Conservation (phyloP, 2,797 vertebrate genomes). For the Myotis findleyi region DNA sequence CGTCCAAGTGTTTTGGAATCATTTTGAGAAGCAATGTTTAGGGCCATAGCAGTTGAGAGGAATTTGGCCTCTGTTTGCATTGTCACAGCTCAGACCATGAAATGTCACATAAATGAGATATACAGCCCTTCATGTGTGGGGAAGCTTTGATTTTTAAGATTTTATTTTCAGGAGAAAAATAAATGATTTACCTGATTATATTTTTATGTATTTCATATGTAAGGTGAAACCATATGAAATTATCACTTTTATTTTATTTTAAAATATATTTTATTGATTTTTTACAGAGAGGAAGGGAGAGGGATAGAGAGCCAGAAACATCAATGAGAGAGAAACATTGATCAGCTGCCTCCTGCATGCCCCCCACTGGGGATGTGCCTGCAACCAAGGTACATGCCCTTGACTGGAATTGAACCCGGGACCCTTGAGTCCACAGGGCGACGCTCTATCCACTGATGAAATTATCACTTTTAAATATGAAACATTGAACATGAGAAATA, state of each 20-base stretch:
- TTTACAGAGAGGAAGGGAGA: too few species aligned
- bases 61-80: background rate
- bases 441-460: too few species aligned
- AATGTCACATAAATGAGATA: background rate
- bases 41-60: background rate
- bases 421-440: too few species aligned
- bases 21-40: background rate
- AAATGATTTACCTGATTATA: background rate
- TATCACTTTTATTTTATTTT: too few species aligned
- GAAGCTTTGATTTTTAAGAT: background rate
- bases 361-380: too few species aligned
- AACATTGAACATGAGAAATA: background rate
- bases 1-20: background rate
- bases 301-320: too few species aligned
- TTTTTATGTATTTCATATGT: background rate
- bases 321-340: too few species aligned
- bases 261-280: too few species aligned
- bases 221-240: background rate
- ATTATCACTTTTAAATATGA: background rate
- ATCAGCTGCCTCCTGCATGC: too few species aligned
- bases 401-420: too few species aligned
- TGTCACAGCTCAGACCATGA: background rate
- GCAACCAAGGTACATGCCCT: too few species aligned
- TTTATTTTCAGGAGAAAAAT: constrained; percentile 15
- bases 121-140: background rate